phyloP scores from a whole-genome alignment of 2,113 vertebrate genomes.

The Equus przewalskii region DNA sequence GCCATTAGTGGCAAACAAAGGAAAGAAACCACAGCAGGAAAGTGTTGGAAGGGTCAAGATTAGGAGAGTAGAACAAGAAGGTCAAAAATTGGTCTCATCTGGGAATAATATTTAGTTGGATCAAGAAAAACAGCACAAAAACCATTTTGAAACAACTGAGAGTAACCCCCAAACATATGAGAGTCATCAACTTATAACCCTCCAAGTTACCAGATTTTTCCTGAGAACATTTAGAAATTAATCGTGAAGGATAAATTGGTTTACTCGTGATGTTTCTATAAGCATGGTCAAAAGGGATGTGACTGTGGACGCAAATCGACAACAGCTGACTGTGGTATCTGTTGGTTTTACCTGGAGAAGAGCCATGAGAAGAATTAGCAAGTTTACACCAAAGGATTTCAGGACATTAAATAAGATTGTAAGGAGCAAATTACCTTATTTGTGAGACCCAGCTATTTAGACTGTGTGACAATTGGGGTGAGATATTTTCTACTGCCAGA shows the following conservation, averaged over 20 bases:
- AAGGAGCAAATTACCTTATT: background rate
- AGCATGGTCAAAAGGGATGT: background rate
- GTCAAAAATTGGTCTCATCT: constrained; percentile 25
- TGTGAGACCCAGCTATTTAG: background rate
- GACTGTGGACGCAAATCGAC: background rate
- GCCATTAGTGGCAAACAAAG: constrained; percentile 17
- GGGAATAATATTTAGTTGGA: constrained; percentile 42
- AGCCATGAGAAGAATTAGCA: background rate
- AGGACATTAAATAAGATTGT: background rate
- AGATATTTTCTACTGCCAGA: background rate
- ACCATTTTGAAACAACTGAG: constrained; percentile 15
- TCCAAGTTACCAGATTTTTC: constrained; percentile 1
- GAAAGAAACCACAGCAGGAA: background rate
- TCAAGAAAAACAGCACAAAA: constrained; percentile 40
- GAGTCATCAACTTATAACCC: constrained; percentile 40
- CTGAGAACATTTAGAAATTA: constrained; percentile 33
- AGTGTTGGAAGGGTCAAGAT: background rate
- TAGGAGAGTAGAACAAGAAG: background rate
- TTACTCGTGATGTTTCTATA: background rate
- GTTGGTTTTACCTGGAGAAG: background rate
- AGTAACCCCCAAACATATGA: background rate
- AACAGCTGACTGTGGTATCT: background rate
- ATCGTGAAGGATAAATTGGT: background rate
- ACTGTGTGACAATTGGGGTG: background rate
- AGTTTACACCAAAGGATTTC: constrained; percentile 29